Conservation (phyloP, 1,140 invertebrate species). For the Lordiphosa clarofinis region DNA sequence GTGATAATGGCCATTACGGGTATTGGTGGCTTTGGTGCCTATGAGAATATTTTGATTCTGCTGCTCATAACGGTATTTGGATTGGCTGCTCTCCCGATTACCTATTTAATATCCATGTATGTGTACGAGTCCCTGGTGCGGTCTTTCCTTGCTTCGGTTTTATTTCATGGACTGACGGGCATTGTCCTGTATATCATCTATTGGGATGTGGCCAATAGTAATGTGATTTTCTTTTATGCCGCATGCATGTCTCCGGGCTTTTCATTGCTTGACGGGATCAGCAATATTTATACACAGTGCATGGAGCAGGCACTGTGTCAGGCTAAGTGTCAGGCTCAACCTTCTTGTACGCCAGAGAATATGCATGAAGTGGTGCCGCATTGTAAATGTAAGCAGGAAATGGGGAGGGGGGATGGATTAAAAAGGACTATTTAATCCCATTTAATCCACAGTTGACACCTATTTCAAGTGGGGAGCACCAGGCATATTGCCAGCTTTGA, state of each 20-base stretch:
- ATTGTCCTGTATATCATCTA: constrained; percentile 55
- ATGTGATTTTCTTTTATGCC: constrained; percentile 50
- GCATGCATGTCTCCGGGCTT: constrained; percentile 63
- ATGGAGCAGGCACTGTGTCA: constrained; percentile 42
- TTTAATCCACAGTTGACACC: constrained; percentile 20
- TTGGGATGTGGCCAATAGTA: constrained; percentile 67
- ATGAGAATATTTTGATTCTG: constrained; percentile 48
- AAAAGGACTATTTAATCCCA: background rate
- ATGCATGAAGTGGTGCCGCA: constrained; percentile 54
- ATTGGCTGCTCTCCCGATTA: constrained; percentile 43
- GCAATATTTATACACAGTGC: constrained; percentile 52
- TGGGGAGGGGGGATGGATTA: no score
- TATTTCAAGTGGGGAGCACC: constrained; percentile 55
- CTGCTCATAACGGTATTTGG: constrained; percentile 48
- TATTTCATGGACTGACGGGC: constrained; percentile 55
- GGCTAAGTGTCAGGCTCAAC: constrained; percentile 27
- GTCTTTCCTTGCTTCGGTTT: constrained; percentile 51
- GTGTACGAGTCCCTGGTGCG: constrained; percentile 36
- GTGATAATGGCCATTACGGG: constrained; percentile 41
- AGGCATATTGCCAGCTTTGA: constrained; percentile 49
- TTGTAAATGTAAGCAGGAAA: constrained; percentile 43
- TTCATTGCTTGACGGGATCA: constrained; percentile 62
- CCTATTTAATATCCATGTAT: constrained; percentile 63
- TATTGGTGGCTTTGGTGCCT: constrained; percentile 44
- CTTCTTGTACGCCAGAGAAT: constrained; percentile 32